These are phyloP conservation scores for Fringilla coelebs DNA, from an alignment of 2,797 vertebrate species.

Conservation along the genomic window DNA sequence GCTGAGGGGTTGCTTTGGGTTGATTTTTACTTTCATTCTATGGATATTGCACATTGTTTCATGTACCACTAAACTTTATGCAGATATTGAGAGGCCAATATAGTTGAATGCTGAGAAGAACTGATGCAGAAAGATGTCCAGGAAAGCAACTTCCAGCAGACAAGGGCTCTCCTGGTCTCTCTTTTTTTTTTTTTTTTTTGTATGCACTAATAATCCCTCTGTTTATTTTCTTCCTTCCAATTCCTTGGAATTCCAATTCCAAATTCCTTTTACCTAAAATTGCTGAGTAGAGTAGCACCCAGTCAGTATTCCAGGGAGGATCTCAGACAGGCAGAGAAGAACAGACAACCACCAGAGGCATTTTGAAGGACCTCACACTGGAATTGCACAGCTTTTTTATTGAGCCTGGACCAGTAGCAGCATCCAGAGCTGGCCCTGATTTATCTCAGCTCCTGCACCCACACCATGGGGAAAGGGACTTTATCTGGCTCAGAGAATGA, in stretches of 20 bases:
- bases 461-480: background rate
- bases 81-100: background rate
- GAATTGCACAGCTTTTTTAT: background rate
- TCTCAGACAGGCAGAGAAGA: background rate
- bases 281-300: background rate
- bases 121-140: background rate
- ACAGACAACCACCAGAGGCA: background rate
- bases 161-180: background rate
- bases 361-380: fast-evolving
- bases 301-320: background rate
- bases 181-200: background rate
- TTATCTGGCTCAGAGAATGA: background rate
- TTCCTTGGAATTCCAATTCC: too few relatives aligned
- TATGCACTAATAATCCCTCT: background rate
- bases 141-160: background rate
- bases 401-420: fast-evolving
- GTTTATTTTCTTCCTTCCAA: background rate
- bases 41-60: background rate
- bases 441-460: background rate
- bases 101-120: background rate
- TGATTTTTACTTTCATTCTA: background rate
- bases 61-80: background rate
- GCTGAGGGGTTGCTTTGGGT: background rate
- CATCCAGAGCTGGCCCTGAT: background rate
- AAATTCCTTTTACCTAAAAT: background rate